Base-by-base conservation (phyloP, 1,140 invertebrate species). In the Dufourea novaeangliae region DNA sequence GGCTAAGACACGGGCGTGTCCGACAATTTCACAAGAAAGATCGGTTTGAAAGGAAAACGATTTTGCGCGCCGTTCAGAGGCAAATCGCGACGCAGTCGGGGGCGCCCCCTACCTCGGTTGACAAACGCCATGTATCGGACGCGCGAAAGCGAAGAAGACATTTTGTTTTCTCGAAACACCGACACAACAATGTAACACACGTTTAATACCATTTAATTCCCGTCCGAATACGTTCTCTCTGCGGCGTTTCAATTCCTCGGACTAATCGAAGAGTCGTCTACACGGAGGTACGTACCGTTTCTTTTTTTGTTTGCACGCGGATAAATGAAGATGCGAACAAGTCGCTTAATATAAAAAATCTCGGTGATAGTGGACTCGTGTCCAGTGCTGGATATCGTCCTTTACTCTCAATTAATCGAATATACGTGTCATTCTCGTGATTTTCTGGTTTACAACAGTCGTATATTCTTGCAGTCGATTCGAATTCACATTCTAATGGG, bases 21-120 rank as follows among this genome's bases (percentile, higher is more conserved):
- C 4, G 50, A 20, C 29, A 27, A 74, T 80, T 56, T 37, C 41
- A 32, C 32, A 75, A 46, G 32, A 34, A 75, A 59, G 29, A 76
- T 22, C n/a, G 11, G n/a, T 20, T 17, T 25, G 17, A 50, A 20
- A 22, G 50, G 17, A 20, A 39, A 72, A 62, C 32, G 37, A 73
- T 25, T 50, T 50, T 11, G n/a, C 52, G 67, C 67, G 17, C 46
- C 46, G 59, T 29, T 27, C 41, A 25, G 17, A 17, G 27, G 12
- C 8, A n/a, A 1, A 22, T 32, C 1, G 14, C 3, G n/a, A 32
- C n/a, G 20, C 11, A 7, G 34, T 29, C 20, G n/a, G n/a, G n/a
- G n/a, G n/a, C n/a, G n/a, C n/a, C n/a, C n/a, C n/a, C n/a, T n/a
- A n/a, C n/a, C n/a, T n/a, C n/a, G n/a, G n/a, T n/a, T n/a, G n/a